phyloP scores from a whole-genome alignment of 2,888 invertebrate genomes.

The Scaptomyza tumidula region DNA sequence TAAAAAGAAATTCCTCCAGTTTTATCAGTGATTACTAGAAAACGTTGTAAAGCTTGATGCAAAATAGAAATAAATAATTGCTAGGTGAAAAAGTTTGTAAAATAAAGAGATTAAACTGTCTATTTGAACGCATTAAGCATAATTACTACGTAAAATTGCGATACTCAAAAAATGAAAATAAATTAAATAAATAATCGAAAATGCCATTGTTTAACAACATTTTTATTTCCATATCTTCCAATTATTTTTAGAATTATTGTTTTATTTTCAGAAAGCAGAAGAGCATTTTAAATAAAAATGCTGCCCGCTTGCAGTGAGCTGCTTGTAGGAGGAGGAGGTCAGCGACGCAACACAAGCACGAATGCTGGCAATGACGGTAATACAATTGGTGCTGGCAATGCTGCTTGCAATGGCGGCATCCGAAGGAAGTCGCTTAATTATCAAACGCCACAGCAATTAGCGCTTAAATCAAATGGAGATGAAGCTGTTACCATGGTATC shows the following conservation, averaged over 20 bases:
- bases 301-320: slow-evolving; percentile 18
- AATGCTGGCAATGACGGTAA: slow-evolving; percentile 7
- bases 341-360: slow-evolving; percentile 23
- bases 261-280: slow-evolving; percentile 7
- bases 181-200: too few relatives aligned
- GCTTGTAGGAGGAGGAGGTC: slow-evolving; percentile 5
- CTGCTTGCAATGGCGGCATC: slow-evolving; percentile 9
- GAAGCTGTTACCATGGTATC: slow-evolving; percentile 35
- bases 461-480: slow-evolving; percentile 52
- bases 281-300: slow-evolving; percentile 14
- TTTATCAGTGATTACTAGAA: background rate
- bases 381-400: slow-evolving; percentile 10
- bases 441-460: slow-evolving; percentile 67
- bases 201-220: too few relatives aligned
- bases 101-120: background rate
- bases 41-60: background rate
- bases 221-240: background rate
- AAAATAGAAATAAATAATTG: background rate
- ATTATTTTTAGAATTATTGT: background rate
- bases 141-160: background rate
- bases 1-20: slow-evolving; percentile 25
- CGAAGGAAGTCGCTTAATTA: slow-evolving; percentile 80
- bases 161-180: background rate
- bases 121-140: background rate
- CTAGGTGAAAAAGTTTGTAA: background rate